Evolutionary conservation across 2,797 vertebrate genomes (phyloP), one percentile per base, ranked within the genome.

Genomic region (Scolopax bukidnonensis): DNA sequence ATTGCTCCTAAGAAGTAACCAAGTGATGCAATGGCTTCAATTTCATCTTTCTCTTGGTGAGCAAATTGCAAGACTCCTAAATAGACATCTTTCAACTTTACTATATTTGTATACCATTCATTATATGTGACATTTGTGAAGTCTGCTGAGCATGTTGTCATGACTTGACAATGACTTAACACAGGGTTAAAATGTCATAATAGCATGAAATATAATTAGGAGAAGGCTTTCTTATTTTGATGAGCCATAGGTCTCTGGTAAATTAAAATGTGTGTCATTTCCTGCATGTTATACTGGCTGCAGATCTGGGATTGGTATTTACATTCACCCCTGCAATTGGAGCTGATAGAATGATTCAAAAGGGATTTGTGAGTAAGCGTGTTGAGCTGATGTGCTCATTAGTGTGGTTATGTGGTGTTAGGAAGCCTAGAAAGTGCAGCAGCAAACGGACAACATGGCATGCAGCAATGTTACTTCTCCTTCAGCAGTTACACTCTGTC

Each of bases 371-470:
- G 80, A 88, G 41, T 78, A 74, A 83, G 48, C 67, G 21, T 88
- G 40, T 88, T 81, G 84, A 84, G 89, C 68, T 90, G 74, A 94
- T 93, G 53, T 84, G 93, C 82, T 80, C 87, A 73, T 96, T 96
- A 96, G 56, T 83, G 94, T 95, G 90, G 95, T 94, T 87, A 84
- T 74, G 56, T 40, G 40, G 19, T 95, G 83, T 78, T 69, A 90
- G 93, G 77, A 95, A 88, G 41, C n/a, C 85, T 47, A 89, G 60
- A 53, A 91, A 95, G 33, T 61, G 28, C 45, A 92, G 73, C 16
- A n/a, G 92, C 80, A 71, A 94, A 90, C 67, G 41, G 48, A 82
- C 81, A 83, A 28, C 69, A 25, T 54, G 71, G 64, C 75, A 77
- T 59, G 20, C 30, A 54, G 40, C 56, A 86, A 5, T 48, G 83